Percentiles rank a stretch among this genome's conserved stretches.
These are phyloP conservation scores for Mactra quadrangularis DNA, from an alignment of 1,140 invertebrate species.

Conservation along the genomic window DNA sequence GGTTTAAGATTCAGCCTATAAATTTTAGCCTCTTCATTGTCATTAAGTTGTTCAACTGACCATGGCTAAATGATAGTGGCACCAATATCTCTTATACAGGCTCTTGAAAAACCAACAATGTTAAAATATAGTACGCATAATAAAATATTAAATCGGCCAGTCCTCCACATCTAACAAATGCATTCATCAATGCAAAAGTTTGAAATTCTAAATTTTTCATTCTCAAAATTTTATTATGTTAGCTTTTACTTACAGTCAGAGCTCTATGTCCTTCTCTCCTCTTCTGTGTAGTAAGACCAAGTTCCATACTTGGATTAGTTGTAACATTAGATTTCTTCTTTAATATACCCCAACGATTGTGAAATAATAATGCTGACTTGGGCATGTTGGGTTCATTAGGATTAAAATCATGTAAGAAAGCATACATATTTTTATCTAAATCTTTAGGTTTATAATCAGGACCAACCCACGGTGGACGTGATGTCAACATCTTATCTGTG, in stretches of 20 bases:
- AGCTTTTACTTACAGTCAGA: slow-evolving; percentile 72
- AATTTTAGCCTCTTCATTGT: too few species aligned
- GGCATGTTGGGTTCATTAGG: slow-evolving; percentile 78
- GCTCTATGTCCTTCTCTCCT: slow-evolving; percentile 71
- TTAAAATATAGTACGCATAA: too few species aligned
- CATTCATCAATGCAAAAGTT: too few species aligned
- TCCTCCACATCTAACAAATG: too few species aligned
- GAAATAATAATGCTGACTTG: slow-evolving; percentile 70
- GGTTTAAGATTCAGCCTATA: too few species aligned
- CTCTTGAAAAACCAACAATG: too few species aligned
- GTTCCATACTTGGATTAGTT: slow-evolving; percentile 72
- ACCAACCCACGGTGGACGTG: slow-evolving; percentile 75
- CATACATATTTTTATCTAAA: slow-evolving; percentile 74
- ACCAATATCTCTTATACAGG: too few species aligned
- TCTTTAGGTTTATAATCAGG: slow-evolving; percentile 77
- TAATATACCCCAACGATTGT: slow-evolving; percentile 79
- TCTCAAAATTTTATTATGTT: too few species aligned
- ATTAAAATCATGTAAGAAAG: slow-evolving; percentile 74
- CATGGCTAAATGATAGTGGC: too few species aligned
- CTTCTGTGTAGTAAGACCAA: slow-evolving; percentile 69
- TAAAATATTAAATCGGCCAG: too few species aligned
- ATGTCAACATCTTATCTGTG: slow-evolving; percentile 48
- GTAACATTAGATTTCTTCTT: slow-evolving; percentile 66
- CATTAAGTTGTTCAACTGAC: too few species aligned
- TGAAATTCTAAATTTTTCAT: too few species aligned